These are phyloP conservation scores for Sorex maritimensis DNA, from an alignment of 2,797 vertebrate species.

Conservation along the genomic window DNA sequence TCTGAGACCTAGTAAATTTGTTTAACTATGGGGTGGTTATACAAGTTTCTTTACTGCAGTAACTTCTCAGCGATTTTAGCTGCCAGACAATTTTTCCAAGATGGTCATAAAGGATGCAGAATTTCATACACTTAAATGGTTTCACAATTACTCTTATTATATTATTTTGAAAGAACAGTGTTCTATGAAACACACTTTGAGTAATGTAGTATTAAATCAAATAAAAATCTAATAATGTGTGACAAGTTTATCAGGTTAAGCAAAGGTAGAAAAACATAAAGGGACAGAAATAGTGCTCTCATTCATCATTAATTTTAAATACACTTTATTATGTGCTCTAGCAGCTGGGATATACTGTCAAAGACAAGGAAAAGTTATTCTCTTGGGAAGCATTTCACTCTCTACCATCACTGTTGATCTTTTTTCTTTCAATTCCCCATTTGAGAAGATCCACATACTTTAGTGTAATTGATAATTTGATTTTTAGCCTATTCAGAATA, in stretches of 20 bases:
- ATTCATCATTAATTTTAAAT: not conserved
- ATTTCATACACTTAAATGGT: conserved; percentile 16
- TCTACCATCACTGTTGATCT: conserved; percentile 52
- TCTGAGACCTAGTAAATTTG: not conserved
- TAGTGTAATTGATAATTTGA: conserved; percentile 71
- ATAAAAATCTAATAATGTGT: conserved; percentile 14
- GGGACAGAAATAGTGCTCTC: not conserved
- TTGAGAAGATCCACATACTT: conserved; percentile 1
- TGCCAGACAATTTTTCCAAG: not conserved
- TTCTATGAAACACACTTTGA: conserved; percentile 45
- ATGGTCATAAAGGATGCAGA: not conserved
- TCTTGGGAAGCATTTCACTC: conserved; percentile 4
- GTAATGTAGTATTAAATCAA: conserved; percentile 33
- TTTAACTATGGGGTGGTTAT: not conserved
- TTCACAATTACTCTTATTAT: not conserved
- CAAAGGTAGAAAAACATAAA: not conserved
- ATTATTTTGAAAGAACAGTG: conserved; percentile 18
- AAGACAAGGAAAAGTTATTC: not conserved
- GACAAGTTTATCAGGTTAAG: not conserved
- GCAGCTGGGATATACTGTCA: conserved; percentile 16
- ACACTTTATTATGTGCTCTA: not conserved
- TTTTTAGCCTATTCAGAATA: conserved; percentile 45
- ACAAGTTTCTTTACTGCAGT: not conserved
- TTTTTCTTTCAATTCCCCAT: conserved; percentile 51
- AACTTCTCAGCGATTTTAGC: not conserved